phyloP scores from a whole-genome alignment of 2,888 invertebrate genomes.

The Leptura quadrifasciata region DNA sequence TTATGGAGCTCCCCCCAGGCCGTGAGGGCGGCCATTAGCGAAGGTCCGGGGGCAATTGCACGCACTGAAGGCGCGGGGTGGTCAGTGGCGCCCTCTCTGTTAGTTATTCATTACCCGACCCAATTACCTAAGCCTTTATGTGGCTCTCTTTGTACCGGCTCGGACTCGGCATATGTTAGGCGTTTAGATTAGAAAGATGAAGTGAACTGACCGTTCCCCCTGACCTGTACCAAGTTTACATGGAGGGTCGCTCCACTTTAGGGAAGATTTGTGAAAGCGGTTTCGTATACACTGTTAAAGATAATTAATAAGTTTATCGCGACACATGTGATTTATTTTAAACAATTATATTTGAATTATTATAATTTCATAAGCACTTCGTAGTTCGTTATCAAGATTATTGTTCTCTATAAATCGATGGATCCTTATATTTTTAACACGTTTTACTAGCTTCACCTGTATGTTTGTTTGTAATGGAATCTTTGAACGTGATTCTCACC shows the following conservation, averaged over 20 bases:
- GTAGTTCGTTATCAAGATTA: no score
- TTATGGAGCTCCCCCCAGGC: constrained; percentile 69
- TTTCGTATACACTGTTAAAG: background rate
- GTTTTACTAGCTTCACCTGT: no score
- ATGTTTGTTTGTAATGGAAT: no score
- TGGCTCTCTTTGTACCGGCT: constrained; percentile 62
- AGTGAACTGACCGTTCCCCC: constrained; percentile 31
- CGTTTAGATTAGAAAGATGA: constrained; percentile 43
- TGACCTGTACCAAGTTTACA: constrained; percentile 26
- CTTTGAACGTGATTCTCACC: no score
- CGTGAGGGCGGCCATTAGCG: constrained; percentile 67
- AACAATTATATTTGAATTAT: background rate
- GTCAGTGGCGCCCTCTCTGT: constrained; percentile 52
- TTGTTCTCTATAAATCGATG: no score
- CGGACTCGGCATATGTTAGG: constrained; percentile 45
- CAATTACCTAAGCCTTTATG: constrained; percentile 68
- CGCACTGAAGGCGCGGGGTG: constrained; percentile 53
- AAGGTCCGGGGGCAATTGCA: constrained; percentile 62
- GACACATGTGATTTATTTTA: constrained; percentile 16
- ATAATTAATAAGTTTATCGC: constrained; percentile 31
- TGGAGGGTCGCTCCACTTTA: constrained; percentile 22
- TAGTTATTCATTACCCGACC: constrained; percentile 67
- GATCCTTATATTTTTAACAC: no score
- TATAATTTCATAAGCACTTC: background rate
- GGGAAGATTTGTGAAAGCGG: constrained; percentile 19